These are phyloP conservation scores for Intellagama lesueurii DNA, from an alignment of 2,797 vertebrate species.

Conservation along the genomic window DNA sequence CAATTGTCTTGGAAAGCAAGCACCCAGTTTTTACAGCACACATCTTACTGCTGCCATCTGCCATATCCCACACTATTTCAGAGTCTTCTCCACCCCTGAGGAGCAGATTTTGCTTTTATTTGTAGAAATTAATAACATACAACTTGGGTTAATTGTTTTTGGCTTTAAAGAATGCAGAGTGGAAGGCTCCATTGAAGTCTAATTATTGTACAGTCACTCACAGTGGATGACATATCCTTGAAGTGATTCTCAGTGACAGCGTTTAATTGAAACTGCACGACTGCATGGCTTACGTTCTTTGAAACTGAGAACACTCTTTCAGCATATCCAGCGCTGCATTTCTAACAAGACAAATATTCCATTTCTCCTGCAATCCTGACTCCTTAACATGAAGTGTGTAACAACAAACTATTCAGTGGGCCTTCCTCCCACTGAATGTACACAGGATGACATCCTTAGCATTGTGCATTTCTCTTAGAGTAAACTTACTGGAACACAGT, in stretches of 20 bases:
- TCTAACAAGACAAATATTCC: too few species aligned
- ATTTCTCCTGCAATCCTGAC: neutral
- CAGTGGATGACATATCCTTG: neutral
- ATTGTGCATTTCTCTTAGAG: neutral
- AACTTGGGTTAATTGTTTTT: constrained; percentile 9
- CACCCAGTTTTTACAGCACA: neutral
- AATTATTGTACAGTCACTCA: neutral
- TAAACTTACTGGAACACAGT: neutral
- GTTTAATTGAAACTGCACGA: constrained; percentile 19
- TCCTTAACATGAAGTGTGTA: neutral
- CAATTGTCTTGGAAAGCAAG: neutral
- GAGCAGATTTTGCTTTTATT: constrained; percentile 8
- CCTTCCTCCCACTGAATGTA: neutral
- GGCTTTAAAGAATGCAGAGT: neutral
- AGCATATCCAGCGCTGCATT: neutral
- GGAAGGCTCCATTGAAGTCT: neutral
- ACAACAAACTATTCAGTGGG: neutral
- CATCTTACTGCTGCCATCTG: neutral
- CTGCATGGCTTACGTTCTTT: neutral
- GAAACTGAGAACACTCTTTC: neutral
- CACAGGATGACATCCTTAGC: neutral
- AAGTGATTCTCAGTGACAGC: constrained; percentile 3
- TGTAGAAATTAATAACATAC: constrained; percentile 1
- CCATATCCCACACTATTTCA: neutral
- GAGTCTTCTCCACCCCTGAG: neutral